Conservation (phyloP, 2,888 invertebrate species). For the Yponomeuta malinellus region DNA sequence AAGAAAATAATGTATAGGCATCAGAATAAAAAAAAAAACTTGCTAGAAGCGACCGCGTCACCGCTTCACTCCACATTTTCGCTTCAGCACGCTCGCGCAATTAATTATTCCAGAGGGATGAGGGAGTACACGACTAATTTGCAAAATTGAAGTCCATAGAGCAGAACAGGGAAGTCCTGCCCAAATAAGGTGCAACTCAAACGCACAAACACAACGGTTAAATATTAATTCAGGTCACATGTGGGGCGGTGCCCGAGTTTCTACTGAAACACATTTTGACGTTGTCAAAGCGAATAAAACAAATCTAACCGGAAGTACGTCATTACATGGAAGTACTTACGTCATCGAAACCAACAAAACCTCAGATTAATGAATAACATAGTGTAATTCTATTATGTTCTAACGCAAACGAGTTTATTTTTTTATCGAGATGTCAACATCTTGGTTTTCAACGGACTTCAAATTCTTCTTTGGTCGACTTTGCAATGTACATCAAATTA, state of each 20-base stretch:
- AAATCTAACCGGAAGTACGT: neutral
- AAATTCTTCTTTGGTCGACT: too few species aligned
- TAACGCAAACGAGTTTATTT: too few species aligned
- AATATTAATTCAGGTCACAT: constrained; percentile 73
- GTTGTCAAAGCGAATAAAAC: too few species aligned
- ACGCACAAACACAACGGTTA: constrained; percentile 37
- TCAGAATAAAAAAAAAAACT: neutral
- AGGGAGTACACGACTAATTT: constrained; percentile 36
- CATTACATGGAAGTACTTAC: neutral
- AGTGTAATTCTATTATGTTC: too few species aligned
- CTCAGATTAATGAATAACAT: too few species aligned
- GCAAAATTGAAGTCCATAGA: constrained; percentile 51
- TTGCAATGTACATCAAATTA: too few species aligned
- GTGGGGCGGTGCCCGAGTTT: constrained; percentile 60
- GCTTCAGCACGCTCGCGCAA: constrained; percentile 11
- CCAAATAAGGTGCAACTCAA: constrained; percentile 53
- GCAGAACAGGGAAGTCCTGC: constrained; percentile 48
- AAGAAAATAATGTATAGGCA: neutral
- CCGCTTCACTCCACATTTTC: neutral
- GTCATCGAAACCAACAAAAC: neutral
- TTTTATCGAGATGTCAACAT: too few species aligned
- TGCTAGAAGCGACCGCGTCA: neutral
- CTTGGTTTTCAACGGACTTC: too few species aligned
- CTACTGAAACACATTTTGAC: constrained; percentile 45
- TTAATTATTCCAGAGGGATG: constrained; percentile 16